These are phyloP conservation scores for Zaprionus lachaisei DNA, from an alignment of 1,140 invertebrate genomes.

Conservation along the genomic window DNA sequence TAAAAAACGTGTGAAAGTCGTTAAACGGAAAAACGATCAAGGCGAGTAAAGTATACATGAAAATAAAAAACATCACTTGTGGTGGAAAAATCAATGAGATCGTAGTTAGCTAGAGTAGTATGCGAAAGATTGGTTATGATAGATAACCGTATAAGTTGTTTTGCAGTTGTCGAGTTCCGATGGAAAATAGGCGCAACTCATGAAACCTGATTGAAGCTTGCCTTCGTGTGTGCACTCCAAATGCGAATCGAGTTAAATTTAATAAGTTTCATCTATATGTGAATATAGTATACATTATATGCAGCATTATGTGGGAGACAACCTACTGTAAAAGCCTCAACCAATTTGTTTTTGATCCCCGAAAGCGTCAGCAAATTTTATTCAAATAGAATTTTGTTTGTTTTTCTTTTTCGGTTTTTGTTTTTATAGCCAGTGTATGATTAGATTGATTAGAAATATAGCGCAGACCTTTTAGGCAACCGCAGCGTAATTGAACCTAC, in stretches of 20 bases:
- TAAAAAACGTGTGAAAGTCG: constrained; percentile 54
- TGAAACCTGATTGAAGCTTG: constrained; percentile 54
- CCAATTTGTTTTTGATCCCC: constrained; percentile 55
- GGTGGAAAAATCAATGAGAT: constrained; percentile 2
- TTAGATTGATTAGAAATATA: constrained; percentile 45
- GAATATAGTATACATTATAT: neutral
- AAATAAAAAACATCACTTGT: constrained; percentile 3
- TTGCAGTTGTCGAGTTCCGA: constrained; percentile 13
- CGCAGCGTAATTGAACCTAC: constrained; percentile 86
- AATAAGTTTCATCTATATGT: constrained; percentile 45
- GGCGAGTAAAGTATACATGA: constrained; percentile 11
- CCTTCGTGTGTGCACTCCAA: constrained; percentile 59
- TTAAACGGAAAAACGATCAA: constrained; percentile 29
- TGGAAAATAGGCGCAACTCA: constrained; percentile 13
- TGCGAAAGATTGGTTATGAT: constrained; percentile 25
- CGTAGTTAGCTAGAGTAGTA: constrained; percentile 29
- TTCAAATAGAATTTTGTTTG: constrained; percentile 1
- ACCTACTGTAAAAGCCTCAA: constrained; percentile 65
- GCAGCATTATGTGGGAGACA: constrained; percentile 20
- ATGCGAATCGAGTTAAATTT: constrained; percentile 37
- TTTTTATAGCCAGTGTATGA: constrained; percentile 26
- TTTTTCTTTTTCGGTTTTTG: neutral
- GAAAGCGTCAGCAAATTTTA: constrained; percentile 36
- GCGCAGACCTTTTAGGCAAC: constrained; percentile 2
- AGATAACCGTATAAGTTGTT: constrained; percentile 9